Conservation (phyloP, 1,140 invertebrate species). For the Aphaenogaster floridana region DNA sequence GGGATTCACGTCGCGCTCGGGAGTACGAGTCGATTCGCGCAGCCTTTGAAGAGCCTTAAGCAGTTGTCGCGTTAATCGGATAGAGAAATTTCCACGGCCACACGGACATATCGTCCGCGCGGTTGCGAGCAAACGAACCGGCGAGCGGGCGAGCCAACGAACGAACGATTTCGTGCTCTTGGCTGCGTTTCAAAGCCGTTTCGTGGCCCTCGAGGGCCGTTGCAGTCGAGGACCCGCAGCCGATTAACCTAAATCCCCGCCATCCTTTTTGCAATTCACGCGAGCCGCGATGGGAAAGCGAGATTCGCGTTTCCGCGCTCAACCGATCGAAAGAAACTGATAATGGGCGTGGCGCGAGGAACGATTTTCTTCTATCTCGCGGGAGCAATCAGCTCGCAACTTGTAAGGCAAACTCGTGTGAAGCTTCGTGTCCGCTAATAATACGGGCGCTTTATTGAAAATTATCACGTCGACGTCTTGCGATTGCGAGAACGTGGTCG, state of each 20-base stretch:
- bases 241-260: constrained; percentile 62
- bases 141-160: neutral
- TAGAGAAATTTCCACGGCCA: constrained; percentile 52
- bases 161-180: constrained; percentile 46
- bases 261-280: constrained; percentile 59
- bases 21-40: constrained; percentile 35
- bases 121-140: constrained; percentile 9
- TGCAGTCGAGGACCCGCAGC: constrained; percentile 56
- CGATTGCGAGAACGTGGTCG: neutral
- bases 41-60: constrained; percentile 52
- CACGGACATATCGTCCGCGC: neutral
- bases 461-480: constrained; percentile 21
- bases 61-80: constrained; percentile 55
- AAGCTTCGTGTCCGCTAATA: constrained; percentile 35
- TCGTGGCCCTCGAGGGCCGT: constrained; percentile 43
- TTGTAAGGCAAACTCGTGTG: constrained; percentile 10
- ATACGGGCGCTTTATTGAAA: constrained; percentile 20
- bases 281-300: constrained; percentile 54
- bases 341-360: constrained; percentile 49
- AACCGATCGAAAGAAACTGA: constrained; percentile 52
- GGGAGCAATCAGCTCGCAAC: neutral
- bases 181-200: constrained; percentile 63
- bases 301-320: constrained; percentile 49
- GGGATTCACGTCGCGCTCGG: neutral
- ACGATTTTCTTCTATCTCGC: constrained; percentile 53